phyloP scores from a whole-genome alignment of 2,797 vertebrate species.

The Okamejei kenojei region DNA sequence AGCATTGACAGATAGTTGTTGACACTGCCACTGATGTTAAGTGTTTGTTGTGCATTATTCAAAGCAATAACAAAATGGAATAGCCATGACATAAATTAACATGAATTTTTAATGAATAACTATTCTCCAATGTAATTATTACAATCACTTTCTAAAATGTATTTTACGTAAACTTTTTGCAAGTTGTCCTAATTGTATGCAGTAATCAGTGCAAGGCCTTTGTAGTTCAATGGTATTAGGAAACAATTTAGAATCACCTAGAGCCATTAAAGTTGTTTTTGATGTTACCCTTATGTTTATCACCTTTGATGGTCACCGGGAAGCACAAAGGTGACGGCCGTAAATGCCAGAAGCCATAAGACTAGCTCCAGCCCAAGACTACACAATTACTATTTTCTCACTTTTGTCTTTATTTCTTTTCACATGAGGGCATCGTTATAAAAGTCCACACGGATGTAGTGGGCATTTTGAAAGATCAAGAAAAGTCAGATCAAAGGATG shows the following conservation, averaged over 20 bases:
- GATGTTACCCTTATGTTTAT: constrained; percentile 31
- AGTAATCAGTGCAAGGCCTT: neutral
- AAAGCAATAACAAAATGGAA: neutral
- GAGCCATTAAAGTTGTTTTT: constrained; percentile 29
- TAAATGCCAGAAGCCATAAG: neutral
- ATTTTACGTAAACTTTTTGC: neutral
- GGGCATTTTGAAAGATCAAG: neutral
- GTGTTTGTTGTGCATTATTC: neutral
- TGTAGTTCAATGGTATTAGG: constrained; percentile 19
- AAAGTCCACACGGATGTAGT: neutral
- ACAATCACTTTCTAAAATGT: neutral
- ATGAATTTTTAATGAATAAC: neutral
- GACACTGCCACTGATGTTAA: neutral
- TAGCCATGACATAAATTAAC: neutral
- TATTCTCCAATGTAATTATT: neutral
- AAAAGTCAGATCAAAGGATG: constrained; percentile 26
- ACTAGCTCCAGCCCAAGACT: neutral
- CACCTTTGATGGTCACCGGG: neutral
- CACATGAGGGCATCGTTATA: neutral
- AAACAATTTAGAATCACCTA: constrained; percentile 3
- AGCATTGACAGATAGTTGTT: constrained; percentile 33
- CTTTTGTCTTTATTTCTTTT: constrained; percentile 22
- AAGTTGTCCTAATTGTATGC: neutral
- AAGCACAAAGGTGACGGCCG: neutral
- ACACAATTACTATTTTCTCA: neutral